A percentile compares a stretch with the other conserved stretches of the same genome.
phyloP scores from a whole-genome alignment of 2,797 vertebrate genomes.

The Linurgus olivaceus region DNA sequence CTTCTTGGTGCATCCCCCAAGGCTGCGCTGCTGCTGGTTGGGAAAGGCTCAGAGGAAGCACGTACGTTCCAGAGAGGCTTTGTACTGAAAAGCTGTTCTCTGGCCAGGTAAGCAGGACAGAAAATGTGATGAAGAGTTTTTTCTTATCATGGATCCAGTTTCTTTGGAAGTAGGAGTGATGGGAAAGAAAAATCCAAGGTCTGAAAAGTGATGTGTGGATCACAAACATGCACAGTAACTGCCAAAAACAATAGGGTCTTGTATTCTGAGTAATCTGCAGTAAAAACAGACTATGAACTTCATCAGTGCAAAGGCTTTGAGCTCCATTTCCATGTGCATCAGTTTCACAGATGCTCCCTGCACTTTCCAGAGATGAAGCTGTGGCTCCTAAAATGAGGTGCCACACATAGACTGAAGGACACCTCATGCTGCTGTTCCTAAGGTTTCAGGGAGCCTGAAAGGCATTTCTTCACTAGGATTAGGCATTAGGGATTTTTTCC shows the following conservation, averaged over 20 bases:
- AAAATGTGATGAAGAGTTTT: not conserved
- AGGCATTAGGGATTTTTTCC: not conserved
- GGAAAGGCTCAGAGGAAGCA: not conserved
- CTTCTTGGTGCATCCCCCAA: not conserved
- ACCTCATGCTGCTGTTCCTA: not conserved
- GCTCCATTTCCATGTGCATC: rapidly evolving
- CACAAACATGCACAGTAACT: not conserved
- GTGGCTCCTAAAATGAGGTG: not conserved
- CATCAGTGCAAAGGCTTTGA: not conserved
- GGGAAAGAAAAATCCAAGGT: not conserved
- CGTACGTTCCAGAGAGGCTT: not conserved
- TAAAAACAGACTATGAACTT: not conserved
- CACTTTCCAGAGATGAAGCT: not conserved
- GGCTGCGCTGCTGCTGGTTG: not conserved
- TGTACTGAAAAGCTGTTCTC: not conserved
- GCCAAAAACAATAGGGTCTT: not conserved
- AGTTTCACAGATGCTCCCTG: not conserved
- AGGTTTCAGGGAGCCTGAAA: not conserved
- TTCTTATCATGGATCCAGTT: not conserved
- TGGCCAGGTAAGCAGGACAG: not conserved
- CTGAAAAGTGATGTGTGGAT: rapidly evolving
- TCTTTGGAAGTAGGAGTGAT: not conserved
- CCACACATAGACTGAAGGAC: not conserved
- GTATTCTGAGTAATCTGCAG: not conserved
- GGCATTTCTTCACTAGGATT: not conserved